Evolutionary conservation across 2,888 invertebrate species (phyloP), one percentile per base, ranked within the genome.

Genomic region (Sminthurinus aureus): DNA sequence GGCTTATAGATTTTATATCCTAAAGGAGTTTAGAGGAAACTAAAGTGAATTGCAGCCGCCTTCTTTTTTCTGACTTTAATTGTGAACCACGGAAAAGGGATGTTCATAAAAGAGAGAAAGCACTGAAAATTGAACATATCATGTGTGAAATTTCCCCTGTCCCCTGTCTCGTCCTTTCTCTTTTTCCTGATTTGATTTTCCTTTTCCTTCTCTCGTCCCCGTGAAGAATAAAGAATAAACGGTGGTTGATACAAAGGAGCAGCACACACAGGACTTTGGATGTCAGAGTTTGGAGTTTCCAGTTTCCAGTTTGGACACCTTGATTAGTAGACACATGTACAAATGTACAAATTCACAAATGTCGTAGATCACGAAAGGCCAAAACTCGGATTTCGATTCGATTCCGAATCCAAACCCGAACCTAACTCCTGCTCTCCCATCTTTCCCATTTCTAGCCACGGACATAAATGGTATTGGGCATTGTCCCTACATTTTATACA

Each of bases 11-110:
- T n/a, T n/a, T n/a, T n/a, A n/a, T n/a, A n/a, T n/a, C n/a, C n/a
- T n/a, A n/a, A n/a, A n/a, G n/a, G n/a, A n/a, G n/a, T n/a, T n/a
- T n/a, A n/a, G n/a, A n/a, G n/a, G n/a, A n/a, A n/a, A n/a, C 38
- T 38, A 38, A 38, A 38, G 38, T 38, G 38, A 38, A 38, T 4
- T 38, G 3, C 38, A 38, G 38, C 38, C 38, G 38, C 38, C 38
- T 69, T 22, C n/a, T 20, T 69, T 26, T 11, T 22, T 71, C 24
- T 79, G 71, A 69, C 69, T 69, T 69, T 79, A 79, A 79, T 69
- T 69, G 50, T 64, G 26, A 50, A 22, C 24, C 20, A n/a, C 50
- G 69, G 67, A 79, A 67, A 79, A 79, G 51, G 50, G 11, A 20
- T 8, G 64, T 4, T 38, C 1, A 38, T 38, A 38, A 38, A 38